Percentiles rank a stretch among this genome's conserved stretches.
These are phyloP conservation scores for Manacus vitellinus DNA, from an alignment of 2,113 vertebrate species.

Conservation along the genomic window DNA sequence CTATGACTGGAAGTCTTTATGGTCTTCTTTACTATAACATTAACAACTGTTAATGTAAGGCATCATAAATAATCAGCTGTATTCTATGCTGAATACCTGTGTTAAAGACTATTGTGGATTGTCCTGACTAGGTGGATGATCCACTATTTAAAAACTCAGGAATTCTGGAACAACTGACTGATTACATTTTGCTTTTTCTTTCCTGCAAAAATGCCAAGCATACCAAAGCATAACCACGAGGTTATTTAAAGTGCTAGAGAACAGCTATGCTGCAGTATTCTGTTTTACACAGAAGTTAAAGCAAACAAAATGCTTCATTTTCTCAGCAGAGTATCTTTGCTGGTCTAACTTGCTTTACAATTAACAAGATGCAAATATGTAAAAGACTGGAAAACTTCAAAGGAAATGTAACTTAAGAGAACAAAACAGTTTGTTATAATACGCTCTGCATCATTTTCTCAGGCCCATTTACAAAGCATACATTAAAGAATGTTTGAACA, in stretches of 20 bases:
- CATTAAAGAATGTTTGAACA: not conserved
- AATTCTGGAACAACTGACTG: not conserved
- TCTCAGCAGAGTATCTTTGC: not conserved
- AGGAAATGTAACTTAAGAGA: not conserved
- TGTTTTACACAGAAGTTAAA: not conserved
- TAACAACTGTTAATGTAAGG: not conserved
- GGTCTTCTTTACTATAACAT: not conserved
- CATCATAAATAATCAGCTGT: not conserved
- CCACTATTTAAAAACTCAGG: not conserved
- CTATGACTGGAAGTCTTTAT: not conserved
- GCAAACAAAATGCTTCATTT: not conserved
- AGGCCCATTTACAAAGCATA: slow-evolving; percentile 8
- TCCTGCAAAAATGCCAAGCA: not conserved
- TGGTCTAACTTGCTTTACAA: not conserved
- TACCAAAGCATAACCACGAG: not conserved
- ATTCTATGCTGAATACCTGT: not conserved
- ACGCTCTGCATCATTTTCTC: not conserved
- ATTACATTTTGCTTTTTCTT: not conserved
- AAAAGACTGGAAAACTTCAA: not conserved
- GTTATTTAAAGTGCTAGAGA: not conserved
- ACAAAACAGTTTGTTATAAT: not conserved
- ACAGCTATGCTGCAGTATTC: not conserved
- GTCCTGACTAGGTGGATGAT: not conserved
- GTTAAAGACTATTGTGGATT: not conserved
- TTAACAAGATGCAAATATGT: not conserved